Evolutionary conservation across 2,113 vertebrate genomes (phyloP), one percentile per base, ranked within the genome.

Genomic region (Machaerirhynchus nigripectus): DNA sequence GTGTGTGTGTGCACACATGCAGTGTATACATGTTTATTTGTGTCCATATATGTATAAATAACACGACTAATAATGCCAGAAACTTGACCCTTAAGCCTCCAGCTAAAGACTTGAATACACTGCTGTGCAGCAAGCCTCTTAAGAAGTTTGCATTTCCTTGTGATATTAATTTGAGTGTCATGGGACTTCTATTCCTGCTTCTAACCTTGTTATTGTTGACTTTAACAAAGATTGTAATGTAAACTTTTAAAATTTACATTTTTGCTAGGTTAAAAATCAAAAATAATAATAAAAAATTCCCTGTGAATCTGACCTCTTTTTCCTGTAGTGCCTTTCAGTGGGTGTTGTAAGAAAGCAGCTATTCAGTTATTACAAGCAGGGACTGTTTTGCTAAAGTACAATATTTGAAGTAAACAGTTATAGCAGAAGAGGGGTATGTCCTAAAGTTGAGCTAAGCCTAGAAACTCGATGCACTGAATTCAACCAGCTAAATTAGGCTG

Each of bases 271-370:
- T 28, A 12, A 56, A 64, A 71, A 10, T 1, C 10, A 37, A 50
- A 86, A 69, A 92, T 55, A 49, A 28, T 89, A 44, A 33, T 37
- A 30, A 84, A 64, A 82, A 73, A 11, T 40, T 49, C 47, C 24
- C 17, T 35, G 53, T 84, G 64, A 96, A 40, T 75, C 49, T 65
- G 50, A 56, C 39, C 37, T 93, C 61, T 81, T 89, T 82, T 67
- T 73, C 60, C 37, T 82, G 31, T 49, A 50, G 71, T 56, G 63
- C 61, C 57, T 92, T 82, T 55, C 70, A 55, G 89, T n/a, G 84
- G 65, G 80, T 91, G 93, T 50, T 49, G 84, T 79, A 92, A 97
- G 94, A 97, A 97, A 97, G 82, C 84, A 96, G 76, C 63, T 76
- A 91, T 96, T 96, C 94, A 97, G 31, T 90, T 92, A 85, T 57